Base-by-base conservation (phyloP, 2,113 vertebrate genomes). In the Perca flavescens region DNA sequence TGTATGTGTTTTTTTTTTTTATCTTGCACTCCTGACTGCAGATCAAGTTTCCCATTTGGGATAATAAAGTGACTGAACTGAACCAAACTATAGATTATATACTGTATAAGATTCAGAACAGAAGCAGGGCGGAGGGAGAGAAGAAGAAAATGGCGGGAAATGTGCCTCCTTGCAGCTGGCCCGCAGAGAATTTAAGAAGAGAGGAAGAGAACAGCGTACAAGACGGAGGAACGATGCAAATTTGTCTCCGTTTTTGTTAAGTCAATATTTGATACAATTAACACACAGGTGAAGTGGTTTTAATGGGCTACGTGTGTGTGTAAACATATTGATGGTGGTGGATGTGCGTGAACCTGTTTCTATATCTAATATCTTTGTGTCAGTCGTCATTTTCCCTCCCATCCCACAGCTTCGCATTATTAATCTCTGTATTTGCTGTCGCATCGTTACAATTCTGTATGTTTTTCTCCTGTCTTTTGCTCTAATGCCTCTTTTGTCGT, bases 401-500 rank as follows among this genome's bases (percentile, higher is more conserved):
- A 9, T 72, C 56, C 66, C 40, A 58, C 71, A 40, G 31, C 47
- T 28, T 17, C 50, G 64, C 67, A 14, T n/a, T 13, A 84, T 75
- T 85, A 70, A 84, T 86, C 71, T 58, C 61, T n/a, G 53, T 65
- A 56, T 69, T 73, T 73, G 73, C 57, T 36, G 34, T 83, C 62
- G 74, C 21, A 61, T 75, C 56, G 22, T 72, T 53, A 14, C n/a
- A 25, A 19, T n/a, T 50, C 62, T 65, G 40, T 43, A 0, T 65
- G 34, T 65, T 71, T 67, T 19, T 46, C 69, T 67, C 10, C 13
- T 5, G 14, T 61, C 56, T 71, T 67, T 68, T n/a, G 31, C 63
- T 40, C 25, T 87, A 89, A 89, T 83, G 10, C 74, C 54, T 65
- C 58, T 52, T 88, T 88, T 84, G 11, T 77, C 25, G 3, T 74